Evolutionary conservation across 2,113 vertebrate species (phyloP).

Genomic region (Ptyas mucosa): DNA sequence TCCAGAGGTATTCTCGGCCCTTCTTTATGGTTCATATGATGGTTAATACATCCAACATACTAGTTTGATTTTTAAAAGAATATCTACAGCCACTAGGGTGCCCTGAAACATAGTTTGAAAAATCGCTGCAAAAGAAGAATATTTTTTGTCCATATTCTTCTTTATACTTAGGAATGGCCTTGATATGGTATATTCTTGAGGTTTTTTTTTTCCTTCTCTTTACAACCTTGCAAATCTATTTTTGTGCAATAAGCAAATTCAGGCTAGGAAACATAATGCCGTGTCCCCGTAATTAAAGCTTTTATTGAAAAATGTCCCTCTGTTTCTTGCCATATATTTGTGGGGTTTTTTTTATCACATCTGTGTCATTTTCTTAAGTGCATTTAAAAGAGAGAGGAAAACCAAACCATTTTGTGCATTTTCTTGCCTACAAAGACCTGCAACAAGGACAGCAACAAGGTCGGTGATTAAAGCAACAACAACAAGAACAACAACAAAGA

Average conservation of each 20-base stretch:
- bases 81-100: not conserved
- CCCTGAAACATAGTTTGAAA: not conserved
- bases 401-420: not conserved
- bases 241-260: constrained; percentile 59
- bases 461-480: not conserved
- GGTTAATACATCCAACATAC: not conserved
- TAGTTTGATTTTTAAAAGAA: not conserved
- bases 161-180: constrained; percentile 60
- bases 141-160: constrained; percentile 15
- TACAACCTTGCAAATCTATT: constrained; percentile 61
- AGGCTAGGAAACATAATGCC: constrained; percentile 44
- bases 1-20: not conserved
- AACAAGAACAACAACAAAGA: not conserved
- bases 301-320: constrained; percentile 46
- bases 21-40: not conserved
- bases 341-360: not conserved
- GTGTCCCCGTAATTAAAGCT: constrained; percentile 40
- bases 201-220: constrained; percentile 11
- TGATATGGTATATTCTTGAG: constrained; percentile 49
- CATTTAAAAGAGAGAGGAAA: not conserved
- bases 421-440: not conserved
- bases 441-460: constrained; percentile 25
- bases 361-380: constrained; percentile 21
- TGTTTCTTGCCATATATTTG: constrained; percentile 5
- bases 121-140: not conserved